These are phyloP conservation scores for Suricata suricatta DNA, from an alignment of 2,113 vertebrate genomes.

Conservation along the genomic window DNA sequence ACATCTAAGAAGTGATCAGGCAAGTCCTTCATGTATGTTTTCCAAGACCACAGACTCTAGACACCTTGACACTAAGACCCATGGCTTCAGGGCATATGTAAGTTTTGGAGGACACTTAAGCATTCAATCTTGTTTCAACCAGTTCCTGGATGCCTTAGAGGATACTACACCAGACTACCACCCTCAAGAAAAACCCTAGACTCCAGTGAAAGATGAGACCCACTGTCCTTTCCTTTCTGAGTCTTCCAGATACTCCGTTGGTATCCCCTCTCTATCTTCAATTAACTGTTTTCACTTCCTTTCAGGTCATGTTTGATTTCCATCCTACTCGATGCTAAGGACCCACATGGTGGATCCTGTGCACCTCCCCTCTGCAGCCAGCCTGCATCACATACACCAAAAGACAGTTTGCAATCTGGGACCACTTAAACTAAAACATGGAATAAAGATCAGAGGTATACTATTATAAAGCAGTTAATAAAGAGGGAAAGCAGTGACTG, in stretches of 20 bases:
- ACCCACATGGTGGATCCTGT: neutral
- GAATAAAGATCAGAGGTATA: neutral
- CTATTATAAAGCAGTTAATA: neutral
- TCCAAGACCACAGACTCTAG: neutral
- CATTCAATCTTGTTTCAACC: neutral
- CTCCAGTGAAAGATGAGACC: neutral
- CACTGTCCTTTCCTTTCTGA: neutral
- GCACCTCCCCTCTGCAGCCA: neutral
- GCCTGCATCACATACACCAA: neutral
- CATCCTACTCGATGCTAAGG: neutral
- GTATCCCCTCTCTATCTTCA: neutral
- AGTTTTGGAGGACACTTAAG: neutral
- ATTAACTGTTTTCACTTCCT: neutral
- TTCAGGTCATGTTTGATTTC: neutral
- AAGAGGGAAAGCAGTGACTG: neutral
- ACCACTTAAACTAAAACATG: neutral
- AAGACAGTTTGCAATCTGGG: neutral
- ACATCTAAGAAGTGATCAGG: neutral
- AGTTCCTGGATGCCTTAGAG: neutral
- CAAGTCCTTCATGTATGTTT: neutral
- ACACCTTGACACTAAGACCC: neutral
- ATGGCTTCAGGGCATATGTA: neutral
- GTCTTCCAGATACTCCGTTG: neutral
- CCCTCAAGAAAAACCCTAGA: neutral
- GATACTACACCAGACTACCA: neutral